phyloP scores from a whole-genome alignment of 2,113 vertebrate genomes.

The Taurulus bubalis region DNA sequence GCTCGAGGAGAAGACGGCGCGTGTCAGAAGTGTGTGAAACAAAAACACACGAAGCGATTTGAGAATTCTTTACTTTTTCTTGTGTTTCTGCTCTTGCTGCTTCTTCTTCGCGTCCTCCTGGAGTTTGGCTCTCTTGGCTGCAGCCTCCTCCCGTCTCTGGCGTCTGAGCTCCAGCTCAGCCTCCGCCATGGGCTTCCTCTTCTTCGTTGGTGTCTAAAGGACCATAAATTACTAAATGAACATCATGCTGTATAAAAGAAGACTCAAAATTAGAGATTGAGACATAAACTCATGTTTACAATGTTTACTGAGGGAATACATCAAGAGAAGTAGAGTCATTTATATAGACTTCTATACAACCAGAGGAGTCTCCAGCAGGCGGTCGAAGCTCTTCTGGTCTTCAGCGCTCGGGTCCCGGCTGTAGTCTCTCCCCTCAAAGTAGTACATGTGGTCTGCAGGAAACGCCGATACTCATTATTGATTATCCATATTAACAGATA shows the following conservation, averaged over 20 bases:
- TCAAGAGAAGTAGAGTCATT: too few species aligned
- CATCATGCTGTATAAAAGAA: too few species aligned
- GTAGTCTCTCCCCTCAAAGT: conserved; percentile 95
- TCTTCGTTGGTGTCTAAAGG: conserved; percentile 68
- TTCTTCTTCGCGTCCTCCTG: conserved; percentile 83
- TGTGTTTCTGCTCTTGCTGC: conserved; percentile 84
- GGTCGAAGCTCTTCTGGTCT: conserved; percentile 87
- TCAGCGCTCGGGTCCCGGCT: conserved; percentile 89
- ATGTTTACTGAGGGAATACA: too few species aligned
- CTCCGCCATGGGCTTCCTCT: conserved; percentile 83
- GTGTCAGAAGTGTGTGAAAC: not conserved
- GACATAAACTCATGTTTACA: too few species aligned
- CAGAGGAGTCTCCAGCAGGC: conserved; percentile 74
- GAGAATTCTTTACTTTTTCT: conserved; percentile 85
- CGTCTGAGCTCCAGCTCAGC: conserved; percentile 85
- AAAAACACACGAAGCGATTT: not conserved
- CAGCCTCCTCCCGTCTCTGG: conserved; percentile 84
- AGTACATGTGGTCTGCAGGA: conserved; percentile 90
- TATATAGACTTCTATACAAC: too few species aligned
- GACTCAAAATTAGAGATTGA: too few species aligned
- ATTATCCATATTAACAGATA: too few species aligned
- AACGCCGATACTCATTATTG: too few species aligned
- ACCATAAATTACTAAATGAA: too few species aligned
- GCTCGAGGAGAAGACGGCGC: conserved; percentile 6
- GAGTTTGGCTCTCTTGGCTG: conserved; percentile 87